Evolutionary conservation across 2,888 invertebrate genomes (phyloP).

Genomic region (Harmothoe impar): DNA sequence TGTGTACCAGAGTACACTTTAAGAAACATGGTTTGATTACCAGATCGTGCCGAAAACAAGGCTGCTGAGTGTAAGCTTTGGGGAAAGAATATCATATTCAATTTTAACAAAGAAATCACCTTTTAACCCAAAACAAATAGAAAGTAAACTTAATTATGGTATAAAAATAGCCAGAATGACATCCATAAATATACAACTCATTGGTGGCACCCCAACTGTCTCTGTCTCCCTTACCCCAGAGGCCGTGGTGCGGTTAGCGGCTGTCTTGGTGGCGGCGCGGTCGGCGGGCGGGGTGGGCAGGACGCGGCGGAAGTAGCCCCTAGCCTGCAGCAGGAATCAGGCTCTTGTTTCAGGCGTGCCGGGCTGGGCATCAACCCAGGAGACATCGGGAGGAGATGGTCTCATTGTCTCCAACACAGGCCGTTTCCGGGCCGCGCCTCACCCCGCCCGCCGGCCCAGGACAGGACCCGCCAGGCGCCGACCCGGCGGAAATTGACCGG

Average conservation of each 20-base stretch:
- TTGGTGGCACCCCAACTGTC: neutral
- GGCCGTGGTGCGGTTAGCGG: constrained; percentile 35
- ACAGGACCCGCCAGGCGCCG: neutral
- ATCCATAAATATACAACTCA: no score
- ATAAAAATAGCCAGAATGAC: no score
- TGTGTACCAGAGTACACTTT: no score
- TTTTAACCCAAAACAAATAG: no score
- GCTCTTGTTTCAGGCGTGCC: constrained; percentile 30
- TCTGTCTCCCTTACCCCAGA: neutral
- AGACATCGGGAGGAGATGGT: constrained; percentile 36
- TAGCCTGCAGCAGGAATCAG: constrained; percentile 15
- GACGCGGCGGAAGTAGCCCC: constrained; percentile 27
- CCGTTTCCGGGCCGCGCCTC: constrained; percentile 31
- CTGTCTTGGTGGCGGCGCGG: neutral
- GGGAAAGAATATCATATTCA: no score
- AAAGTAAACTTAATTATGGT: no score
- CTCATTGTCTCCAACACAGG: constrained; percentile 21
- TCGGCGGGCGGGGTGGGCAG: neutral
- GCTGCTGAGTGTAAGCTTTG: no score
- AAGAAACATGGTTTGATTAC: no score
- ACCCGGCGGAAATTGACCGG: constrained; percentile 41
- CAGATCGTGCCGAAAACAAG: no score
- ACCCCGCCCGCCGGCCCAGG: neutral
- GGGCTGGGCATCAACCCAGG: constrained; percentile 7
- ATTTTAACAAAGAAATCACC: no score